phyloP scores from a whole-genome alignment of 2,113 vertebrate genomes.

The Corydoras maculifer region DNA sequence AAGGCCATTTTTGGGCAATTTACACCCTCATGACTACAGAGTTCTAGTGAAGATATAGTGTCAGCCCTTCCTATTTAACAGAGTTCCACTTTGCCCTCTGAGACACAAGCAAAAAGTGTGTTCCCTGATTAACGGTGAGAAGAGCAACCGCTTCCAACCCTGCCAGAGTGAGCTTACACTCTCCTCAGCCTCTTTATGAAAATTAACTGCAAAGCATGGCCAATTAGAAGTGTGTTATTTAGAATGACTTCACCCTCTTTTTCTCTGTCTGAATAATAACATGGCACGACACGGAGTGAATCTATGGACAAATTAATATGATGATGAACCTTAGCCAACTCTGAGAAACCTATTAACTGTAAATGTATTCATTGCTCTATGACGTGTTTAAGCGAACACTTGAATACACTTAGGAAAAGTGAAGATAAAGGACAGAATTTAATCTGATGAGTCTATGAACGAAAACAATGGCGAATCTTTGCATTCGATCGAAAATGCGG shows the following conservation, averaged over 20 bases:
- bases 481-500: not conserved
- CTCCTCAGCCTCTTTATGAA: slow-evolving; percentile 65
- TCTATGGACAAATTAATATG: slow-evolving; percentile 59
- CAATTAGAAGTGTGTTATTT: slow-evolving; percentile 73
- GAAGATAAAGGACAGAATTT: not conserved
- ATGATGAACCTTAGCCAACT: slow-evolving; percentile 55
- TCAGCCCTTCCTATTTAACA: slow-evolving; percentile 65
- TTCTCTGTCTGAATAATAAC: slow-evolving; percentile 61
- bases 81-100: slow-evolving; percentile 53
- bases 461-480: not conserved
- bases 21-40: slow-evolving; percentile 64
- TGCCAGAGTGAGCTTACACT: slow-evolving; percentile 60
- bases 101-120: slow-evolving; percentile 59
- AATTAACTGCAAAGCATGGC: slow-evolving; percentile 69
- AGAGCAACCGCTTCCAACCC: slow-evolving; percentile 52
- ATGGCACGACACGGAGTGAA: slow-evolving; percentile 49
- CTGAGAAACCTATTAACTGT: slow-evolving; percentile 44
- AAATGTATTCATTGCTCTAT: slow-evolving; percentile 30
- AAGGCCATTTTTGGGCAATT: slow-evolving; percentile 63
- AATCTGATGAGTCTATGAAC: not conserved
- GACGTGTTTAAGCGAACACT: not conserved
- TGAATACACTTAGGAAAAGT: not conserved
- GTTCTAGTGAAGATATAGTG: slow-evolving; percentile 61
- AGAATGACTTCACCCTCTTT: slow-evolving; percentile 54
- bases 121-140: slow-evolving; percentile 66